Conservation (phyloP, 2,888 invertebrate species). For the Cistogaster globosa region DNA sequence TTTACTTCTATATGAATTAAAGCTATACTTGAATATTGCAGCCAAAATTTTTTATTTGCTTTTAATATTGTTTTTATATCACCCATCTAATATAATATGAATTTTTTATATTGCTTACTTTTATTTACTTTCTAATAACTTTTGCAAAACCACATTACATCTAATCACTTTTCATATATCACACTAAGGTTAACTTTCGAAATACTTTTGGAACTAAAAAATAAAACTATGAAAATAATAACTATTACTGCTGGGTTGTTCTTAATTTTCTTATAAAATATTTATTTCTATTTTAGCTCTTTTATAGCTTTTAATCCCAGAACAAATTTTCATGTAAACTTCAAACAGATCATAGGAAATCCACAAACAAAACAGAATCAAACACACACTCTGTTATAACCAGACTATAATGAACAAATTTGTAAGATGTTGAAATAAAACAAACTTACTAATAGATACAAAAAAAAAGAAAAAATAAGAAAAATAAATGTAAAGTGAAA, state of each 20-base stretch:
- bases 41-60: too few relatives aligned
- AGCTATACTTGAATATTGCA: too few relatives aligned
- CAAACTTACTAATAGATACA: conserved; percentile 59
- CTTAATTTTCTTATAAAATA: conserved; percentile 25
- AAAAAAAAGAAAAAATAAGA: conserved; percentile 30
- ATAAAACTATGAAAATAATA: background rate
- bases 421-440: conserved; percentile 30
- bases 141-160: conserved; percentile 46
- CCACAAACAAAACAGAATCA: conserved; percentile 14
- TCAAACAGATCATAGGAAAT: conserved; percentile 59
- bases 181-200: conserved; percentile 42
- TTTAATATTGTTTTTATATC: too few relatives aligned
- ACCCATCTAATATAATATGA: too few relatives aligned
- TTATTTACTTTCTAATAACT: conserved; percentile 11
- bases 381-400: conserved; percentile 25
- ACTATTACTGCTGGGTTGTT: conserved; percentile 12
- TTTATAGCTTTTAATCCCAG: conserved; percentile 61
- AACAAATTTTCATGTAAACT: conserved; percentile 68
- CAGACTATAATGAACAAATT: conserved; percentile 34
- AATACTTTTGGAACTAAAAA: background rate
- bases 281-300: background rate
- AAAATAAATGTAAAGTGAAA: conserved; percentile 41
- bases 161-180: conserved; percentile 64
- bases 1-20: too few relatives aligned
- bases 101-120: background rate